Evolutionary conservation across 2,888 invertebrate genomes (phyloP).

Genomic region (Terebella lapidaria): DNA sequence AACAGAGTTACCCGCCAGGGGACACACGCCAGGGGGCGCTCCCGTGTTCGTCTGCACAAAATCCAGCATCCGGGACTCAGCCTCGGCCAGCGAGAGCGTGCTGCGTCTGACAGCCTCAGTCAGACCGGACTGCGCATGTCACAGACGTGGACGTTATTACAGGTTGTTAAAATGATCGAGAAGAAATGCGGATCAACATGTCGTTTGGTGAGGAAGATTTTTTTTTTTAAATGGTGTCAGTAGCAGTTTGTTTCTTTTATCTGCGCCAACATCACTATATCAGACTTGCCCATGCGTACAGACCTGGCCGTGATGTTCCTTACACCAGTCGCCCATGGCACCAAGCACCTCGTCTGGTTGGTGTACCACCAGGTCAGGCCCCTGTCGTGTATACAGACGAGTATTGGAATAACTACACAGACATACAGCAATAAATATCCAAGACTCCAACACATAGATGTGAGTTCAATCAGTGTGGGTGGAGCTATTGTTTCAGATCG

Average conservation of each 20-base stretch:
- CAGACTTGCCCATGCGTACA: no score
- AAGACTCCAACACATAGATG: no score
- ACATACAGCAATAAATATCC: no score
- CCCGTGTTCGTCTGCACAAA: conserved; percentile 65
- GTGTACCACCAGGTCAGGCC: conserved; percentile 72
- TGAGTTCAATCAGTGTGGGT: no score
- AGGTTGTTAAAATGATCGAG: no score
- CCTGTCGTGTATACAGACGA: conserved; percentile 53
- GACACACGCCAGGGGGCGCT: conserved; percentile 60
- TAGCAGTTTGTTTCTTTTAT: no score
- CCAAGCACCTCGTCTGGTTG: conserved; percentile 69
- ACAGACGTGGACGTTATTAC: not conserved
- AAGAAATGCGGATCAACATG: no score
- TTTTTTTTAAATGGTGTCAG: no score
- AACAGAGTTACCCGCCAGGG: conserved; percentile 78
- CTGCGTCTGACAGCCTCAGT: conserved; percentile 70
- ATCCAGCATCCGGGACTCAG: conserved; percentile 67
- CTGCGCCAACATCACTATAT: no score
- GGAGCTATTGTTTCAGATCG: no score
- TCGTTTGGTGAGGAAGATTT: no score
- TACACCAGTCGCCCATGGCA: conserved; percentile 81
- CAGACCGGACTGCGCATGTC: conserved; percentile 72
- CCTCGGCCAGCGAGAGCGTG: conserved; percentile 62
- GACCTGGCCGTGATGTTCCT: conserved; percentile 73
- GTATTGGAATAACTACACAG: no score